Evolutionary conservation across 2,113 vertebrate genomes (phyloP).

Genomic region (Mystacornis crossleyi): DNA sequence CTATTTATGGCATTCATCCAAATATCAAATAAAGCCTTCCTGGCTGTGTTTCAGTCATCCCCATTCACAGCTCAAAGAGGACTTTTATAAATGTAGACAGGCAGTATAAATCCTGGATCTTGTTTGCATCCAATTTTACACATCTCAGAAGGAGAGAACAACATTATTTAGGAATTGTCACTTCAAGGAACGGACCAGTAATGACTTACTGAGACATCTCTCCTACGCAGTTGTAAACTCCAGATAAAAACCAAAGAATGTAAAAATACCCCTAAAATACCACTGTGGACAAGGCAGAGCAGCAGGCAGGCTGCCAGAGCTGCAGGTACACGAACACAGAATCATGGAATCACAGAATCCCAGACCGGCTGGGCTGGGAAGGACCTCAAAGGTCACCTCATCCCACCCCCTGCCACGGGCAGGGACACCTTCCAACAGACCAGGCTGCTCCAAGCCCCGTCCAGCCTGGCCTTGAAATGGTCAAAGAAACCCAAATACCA

Average conservation of each 20-base stretch:
- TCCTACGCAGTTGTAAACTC: neutral
- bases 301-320: neutral
- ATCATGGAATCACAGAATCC: neutral
- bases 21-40: conserved; percentile 59
- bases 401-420: neutral
- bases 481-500: neutral
- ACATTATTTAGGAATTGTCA: neutral
- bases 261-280: neutral
- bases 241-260: neutral
- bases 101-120: conserved; percentile 38
- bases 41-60: conserved; percentile 48
- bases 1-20: conserved; percentile 52
- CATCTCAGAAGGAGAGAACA: neutral
- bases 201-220: neutral
- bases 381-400: neutral
- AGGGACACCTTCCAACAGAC: neutral
- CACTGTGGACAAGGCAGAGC: neutral
- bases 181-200: neutral
- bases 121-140: conserved; percentile 28
- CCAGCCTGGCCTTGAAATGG: neutral
- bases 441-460: neutral
- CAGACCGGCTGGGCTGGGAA: neutral
- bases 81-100: conserved; percentile 53
- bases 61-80: conserved; percentile 63
- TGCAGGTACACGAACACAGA: neutral